These are phyloP conservation scores for Bombycilla garrulus DNA, from an alignment of 2,113 vertebrate species.

Conservation along the genomic window DNA sequence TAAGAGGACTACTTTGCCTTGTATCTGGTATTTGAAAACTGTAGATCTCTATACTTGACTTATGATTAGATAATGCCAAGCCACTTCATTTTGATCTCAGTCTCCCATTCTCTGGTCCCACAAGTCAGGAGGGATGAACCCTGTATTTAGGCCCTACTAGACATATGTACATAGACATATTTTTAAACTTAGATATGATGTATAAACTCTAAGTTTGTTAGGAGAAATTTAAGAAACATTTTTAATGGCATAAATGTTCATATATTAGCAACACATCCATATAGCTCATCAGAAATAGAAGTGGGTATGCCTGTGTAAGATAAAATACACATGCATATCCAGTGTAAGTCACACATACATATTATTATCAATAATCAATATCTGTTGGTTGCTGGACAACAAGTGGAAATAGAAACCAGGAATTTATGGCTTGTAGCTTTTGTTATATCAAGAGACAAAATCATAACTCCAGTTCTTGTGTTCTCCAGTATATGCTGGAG, in stretches of 20 bases:
- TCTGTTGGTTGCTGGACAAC: neutral
- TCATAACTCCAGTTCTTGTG: neutral
- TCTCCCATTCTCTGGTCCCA: neutral
- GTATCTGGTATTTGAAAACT: neutral
- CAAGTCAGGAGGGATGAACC: neutral
- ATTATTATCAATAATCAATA: neutral
- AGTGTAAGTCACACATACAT: rapidly evolving
- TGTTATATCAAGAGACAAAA: neutral
- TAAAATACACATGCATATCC: neutral
- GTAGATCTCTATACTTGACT: neutral
- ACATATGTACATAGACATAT: neutral
- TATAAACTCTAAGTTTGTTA: neutral
- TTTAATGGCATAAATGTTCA: neutral
- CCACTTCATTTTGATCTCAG: neutral
- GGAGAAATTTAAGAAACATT: neutral
- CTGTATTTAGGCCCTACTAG: neutral
- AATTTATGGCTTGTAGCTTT: neutral
- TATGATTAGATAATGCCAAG: neutral
- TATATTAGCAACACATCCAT: neutral
- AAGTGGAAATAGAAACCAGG: neutral
- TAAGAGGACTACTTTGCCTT: neutral
- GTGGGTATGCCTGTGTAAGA: rapidly evolving
- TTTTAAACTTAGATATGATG: rapidly evolving
- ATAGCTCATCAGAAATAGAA: neutral
- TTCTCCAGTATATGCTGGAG: neutral